These are phyloP conservation scores for Gambusia affinis DNA, from an alignment of 2,113 vertebrate genomes.

Conservation along the genomic window DNA sequence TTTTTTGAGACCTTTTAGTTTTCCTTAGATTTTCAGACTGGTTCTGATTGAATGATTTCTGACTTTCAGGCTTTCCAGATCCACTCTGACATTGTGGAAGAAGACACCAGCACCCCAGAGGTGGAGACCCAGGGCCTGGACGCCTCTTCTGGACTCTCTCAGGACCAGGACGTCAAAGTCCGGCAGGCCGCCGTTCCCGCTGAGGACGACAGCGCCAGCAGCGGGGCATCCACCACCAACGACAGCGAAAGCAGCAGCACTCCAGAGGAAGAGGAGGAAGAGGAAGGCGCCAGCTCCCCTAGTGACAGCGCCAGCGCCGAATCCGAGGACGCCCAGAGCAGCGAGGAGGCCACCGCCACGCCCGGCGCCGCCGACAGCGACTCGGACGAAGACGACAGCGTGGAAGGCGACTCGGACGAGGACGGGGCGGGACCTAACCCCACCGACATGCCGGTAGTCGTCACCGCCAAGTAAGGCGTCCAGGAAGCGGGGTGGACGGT, in stretches of 20 bases:
- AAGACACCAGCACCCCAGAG: conserved; percentile 80
- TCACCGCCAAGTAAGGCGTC: conserved; percentile 74
- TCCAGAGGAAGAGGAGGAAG: conserved; percentile 61
- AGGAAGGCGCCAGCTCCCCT: conserved; percentile 50
- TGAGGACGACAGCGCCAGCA: conserved; percentile 38
- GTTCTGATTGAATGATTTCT: neutral
- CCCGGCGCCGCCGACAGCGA: conserved; percentile 71
- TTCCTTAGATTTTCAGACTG: neutral
- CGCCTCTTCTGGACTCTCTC: conserved; percentile 36
- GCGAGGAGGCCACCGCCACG: conserved; percentile 74
- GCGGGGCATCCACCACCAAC: conserved; percentile 41
- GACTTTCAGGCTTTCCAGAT: conserved; percentile 70
- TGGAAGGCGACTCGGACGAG: conserved; percentile 66
- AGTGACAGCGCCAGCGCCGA: conserved; percentile 61
- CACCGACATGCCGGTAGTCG: conserved; percentile 58
- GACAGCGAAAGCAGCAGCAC: conserved; percentile 58
- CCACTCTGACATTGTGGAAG: conserved; percentile 68
- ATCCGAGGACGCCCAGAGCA: conserved; percentile 74
- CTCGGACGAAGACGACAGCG: conserved; percentile 66
- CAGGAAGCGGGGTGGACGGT: conserved; percentile 2
- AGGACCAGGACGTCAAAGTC: conserved; percentile 36
- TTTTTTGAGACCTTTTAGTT: neutral
- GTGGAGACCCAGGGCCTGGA: conserved; percentile 75
- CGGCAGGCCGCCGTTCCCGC: conserved; percentile 53
- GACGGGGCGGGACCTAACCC: conserved; percentile 24